Evolutionary conservation across 2,888 invertebrate species (phyloP), one percentile per base, ranked within the genome.

Genomic region (Epistrophe grossulariae): DNA sequence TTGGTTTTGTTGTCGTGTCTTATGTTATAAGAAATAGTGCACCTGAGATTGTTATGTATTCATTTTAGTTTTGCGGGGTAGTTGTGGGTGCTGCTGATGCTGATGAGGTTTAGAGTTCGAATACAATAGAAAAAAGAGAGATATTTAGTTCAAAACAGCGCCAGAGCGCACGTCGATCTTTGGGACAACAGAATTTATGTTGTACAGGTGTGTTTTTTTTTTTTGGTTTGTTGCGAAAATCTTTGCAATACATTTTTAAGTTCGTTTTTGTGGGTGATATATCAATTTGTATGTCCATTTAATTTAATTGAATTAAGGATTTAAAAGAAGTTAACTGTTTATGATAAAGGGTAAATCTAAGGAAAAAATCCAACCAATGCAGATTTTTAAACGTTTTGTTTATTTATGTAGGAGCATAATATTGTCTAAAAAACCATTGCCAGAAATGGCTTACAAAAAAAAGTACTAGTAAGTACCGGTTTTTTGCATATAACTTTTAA

Each of bases 31-130:
- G 64, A 81, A 76, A 64, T 71, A 76, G 77, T 77, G 76, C 81
- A 81, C 71, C 81, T 81, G 76, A 81, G 48, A 57, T 71, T 70
- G 62, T 81, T 81, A 76, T 43, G 66, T 35, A 45, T 73, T 55
- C 66, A 57, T 55, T 73, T 43, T 68, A 52, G 50, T 31, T 68
- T 31, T 11, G 40, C 31, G 38, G 45, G 62, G 55, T 28, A 62
- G 68, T 70, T 55, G 70, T 80, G 68, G 66, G 66, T 80, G 72
- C 62, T 38, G 68, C n/a, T 35, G 24, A 17, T 38, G 68, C n/a
- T 35, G 24, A 17, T 79, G 55, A 35, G 9, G 43, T 45, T 79
- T 43, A 35, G n/a, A n/a, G 13, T 43, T 77, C 55, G 40, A 70
- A 10, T 11, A 70, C 38, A 52, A 52, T 68, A 50, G 31, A 24